phyloP scores from a whole-genome alignment of 2,797 vertebrate genomes.

The Alcedo quadribrachys region DNA sequence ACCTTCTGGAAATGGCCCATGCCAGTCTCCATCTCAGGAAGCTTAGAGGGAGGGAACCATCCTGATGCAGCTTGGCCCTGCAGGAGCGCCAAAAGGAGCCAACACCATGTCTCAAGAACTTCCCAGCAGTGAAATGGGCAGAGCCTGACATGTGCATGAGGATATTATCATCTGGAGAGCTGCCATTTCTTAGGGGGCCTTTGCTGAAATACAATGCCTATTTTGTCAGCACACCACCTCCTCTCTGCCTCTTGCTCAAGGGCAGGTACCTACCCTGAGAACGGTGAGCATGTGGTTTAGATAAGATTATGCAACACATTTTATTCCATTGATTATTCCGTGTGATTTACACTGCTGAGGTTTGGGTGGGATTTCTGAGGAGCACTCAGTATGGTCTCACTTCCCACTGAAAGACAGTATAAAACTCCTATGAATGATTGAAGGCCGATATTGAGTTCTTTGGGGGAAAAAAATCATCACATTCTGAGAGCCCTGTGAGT shows the following conservation, averaged over 20 bases:
- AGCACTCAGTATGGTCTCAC: background rate
- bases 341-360: background rate
- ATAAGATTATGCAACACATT: background rate
- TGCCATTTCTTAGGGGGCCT: background rate
- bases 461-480: background rate
- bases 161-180: background rate
- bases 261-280: background rate
- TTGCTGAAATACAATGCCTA: background rate
- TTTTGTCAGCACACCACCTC: background rate
- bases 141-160: background rate
- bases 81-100: background rate
- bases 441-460: background rate
- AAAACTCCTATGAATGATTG: background rate
- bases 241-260: background rate
- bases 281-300: background rate
- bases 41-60: background rate
- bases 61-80: background rate
- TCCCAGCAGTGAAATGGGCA: background rate
- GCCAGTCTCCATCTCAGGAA: background rate
- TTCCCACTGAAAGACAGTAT: background rate
- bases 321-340: background rate
- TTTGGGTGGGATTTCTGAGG: background rate
- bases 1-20: background rate
- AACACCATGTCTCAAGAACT: background rate
- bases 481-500: background rate